Conservation (phyloP, 2,888 invertebrate species). For the Hybos culiciformis region DNA sequence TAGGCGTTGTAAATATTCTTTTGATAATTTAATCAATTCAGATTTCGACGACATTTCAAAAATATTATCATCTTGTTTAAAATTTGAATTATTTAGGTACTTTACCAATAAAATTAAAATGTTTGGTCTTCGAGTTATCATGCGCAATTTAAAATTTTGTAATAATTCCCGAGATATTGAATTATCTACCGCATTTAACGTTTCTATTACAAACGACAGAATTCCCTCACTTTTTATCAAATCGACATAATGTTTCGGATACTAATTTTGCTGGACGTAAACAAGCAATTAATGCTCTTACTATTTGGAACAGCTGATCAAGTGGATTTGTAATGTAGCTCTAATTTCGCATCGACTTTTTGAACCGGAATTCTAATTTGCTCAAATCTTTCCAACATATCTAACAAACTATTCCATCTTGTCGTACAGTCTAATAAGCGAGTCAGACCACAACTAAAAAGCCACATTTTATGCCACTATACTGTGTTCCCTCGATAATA, state of each 20-base stretch:
- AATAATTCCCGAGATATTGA: conserved; percentile 3
- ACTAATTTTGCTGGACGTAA: background rate
- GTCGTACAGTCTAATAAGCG: conserved; percentile 1
- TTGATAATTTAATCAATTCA: conserved; percentile 2
- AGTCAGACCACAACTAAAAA: too few relatives aligned
- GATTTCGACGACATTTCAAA: conserved; percentile 3
- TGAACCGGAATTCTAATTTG: conserved; percentile 1
- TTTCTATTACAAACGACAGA: conserved; percentile 2
- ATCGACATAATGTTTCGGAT: conserved; percentile 1
- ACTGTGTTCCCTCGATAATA: too few relatives aligned
- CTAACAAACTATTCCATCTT: too few relatives aligned
- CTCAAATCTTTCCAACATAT: too few relatives aligned
- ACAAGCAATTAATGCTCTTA: conserved; percentile 1
- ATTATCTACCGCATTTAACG: conserved; percentile 5
- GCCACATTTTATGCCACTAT: too few relatives aligned
- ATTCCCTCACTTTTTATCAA: conserved; percentile 2
- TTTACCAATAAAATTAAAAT: conserved; percentile 4
- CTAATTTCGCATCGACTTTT: background rate
- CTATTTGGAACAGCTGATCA: conserved; percentile 1
- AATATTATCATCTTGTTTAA: background rate
- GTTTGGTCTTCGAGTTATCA: conserved; percentile 5
- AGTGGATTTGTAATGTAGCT: background rate
- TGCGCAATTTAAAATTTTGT: conserved; percentile 3
- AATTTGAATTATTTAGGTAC: conserved; percentile 2
- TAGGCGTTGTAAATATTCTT: conserved; percentile 2